A percentile compares a stretch with the other conserved stretches of the same genome.
Evolutionary conservation across 2,888 invertebrate species (phyloP).

Genomic region (Dryobotodes eremita): DNA sequence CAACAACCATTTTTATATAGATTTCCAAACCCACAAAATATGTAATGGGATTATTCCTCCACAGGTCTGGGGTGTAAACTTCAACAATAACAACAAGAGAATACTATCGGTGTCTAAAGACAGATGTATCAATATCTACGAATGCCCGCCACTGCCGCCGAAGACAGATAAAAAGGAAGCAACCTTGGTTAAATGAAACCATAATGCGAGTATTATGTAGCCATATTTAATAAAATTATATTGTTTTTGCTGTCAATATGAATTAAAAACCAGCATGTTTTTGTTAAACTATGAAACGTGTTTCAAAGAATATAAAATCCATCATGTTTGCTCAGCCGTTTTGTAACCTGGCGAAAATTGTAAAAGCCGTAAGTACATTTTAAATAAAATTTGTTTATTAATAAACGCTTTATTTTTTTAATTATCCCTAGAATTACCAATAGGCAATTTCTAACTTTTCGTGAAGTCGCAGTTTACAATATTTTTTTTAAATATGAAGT

Average conservation of each 20-base stretch:
- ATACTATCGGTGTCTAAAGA: slow-evolving; percentile 98
- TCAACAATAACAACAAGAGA: slow-evolving; percentile 94
- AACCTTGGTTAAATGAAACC: slow-evolving; percentile 33
- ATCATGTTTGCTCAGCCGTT: slow-evolving; percentile 6
- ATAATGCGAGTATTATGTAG: not conserved
- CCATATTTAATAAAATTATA: not conserved
- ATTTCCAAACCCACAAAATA: not conserved
- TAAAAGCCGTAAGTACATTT: slow-evolving; percentile 1
- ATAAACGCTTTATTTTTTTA: not conserved
- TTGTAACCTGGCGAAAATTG: not conserved
- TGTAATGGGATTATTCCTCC: slow-evolving; percentile 68
- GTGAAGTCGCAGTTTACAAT: not conserved
- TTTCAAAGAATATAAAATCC: slow-evolving; percentile 3
- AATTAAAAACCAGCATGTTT: not conserved
- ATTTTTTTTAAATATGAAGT: too few species aligned
- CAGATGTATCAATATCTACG: slow-evolving; percentile 95
- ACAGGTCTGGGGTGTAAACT: slow-evolving; percentile 97
- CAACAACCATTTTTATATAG: not conserved
- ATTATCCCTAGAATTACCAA: not conserved
- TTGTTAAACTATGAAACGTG: not conserved
- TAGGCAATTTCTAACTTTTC: not conserved
- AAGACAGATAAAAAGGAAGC: slow-evolving; percentile 57
- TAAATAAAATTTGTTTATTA: slow-evolving; percentile 13
- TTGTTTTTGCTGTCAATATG: not conserved
- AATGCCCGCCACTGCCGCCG: slow-evolving; percentile 91